Evolutionary conservation across 1,140 invertebrate genomes (phyloP), one percentile per base, ranked within the genome.

Genomic region (Drosophila parvula): DNA sequence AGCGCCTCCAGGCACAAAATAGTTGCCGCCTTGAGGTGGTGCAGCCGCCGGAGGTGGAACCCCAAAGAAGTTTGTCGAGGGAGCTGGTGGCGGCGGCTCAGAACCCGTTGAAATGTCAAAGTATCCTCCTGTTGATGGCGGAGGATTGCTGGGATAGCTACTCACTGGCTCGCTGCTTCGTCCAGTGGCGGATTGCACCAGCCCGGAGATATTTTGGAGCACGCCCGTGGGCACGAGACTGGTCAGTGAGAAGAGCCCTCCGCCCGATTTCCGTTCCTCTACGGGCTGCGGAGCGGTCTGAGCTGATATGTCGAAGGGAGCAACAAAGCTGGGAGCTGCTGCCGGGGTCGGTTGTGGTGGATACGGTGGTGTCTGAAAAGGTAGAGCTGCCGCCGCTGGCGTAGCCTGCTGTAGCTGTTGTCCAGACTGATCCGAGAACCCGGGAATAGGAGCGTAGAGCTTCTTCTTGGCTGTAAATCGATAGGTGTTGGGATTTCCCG

Each of bases 361-460:
- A 79, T 90, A 85, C 34, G 75, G 64, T 38, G 85, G 81, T 16
- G 81, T 81, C 22, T 76, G 67, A 28, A 84, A 85, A 16, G 69
- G 55, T 10, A 40, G 43, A 44, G 28, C 1, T 18, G 32, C 11
- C 18, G 32, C 55, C 50, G 43, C 16, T 12, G 64, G 55, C n/a
- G 56, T 36, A n/a, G 62, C 41, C 7, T 36, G 55, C 7, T 43
- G 55, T 11, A 22, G 12, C 28, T 28, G 38, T 16, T 50, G 34
- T 68, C 70, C 38, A 34, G 74, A 32, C 7, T 83, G 83, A 38
- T 90, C 85, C 8, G 89, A 82, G 1, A 94, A 74, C 5, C 94
- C 94, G 4, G 94, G 94, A 83, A 94, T 93, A 70, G 93, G 94
- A 16, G 94, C 94, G 85, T 94, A 94, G 4, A 92, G 79, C 90